Evolutionary conservation across 2,888 invertebrate genomes (phyloP).

Genomic region (Callyntrura guangdongensis): DNA sequence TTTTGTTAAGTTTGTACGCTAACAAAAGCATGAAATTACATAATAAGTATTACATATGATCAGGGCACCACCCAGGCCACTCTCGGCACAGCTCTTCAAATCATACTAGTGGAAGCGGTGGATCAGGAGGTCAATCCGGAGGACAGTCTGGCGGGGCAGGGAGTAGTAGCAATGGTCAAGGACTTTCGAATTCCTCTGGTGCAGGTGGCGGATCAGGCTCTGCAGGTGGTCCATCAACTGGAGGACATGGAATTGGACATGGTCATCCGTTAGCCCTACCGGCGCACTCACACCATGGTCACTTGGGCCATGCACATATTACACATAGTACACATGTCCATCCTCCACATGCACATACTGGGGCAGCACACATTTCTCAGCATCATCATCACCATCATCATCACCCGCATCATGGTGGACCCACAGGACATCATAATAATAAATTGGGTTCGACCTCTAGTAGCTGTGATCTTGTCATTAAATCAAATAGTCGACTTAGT

Average conservation of each 20-base stretch:
- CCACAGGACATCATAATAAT: conserved; percentile 55
- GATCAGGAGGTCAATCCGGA: conserved; percentile 61
- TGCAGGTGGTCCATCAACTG: conserved; percentile 29
- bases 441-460: conserved; percentile 69
- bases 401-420: conserved; percentile 59
- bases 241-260: conserved; percentile 70
- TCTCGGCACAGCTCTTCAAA: conserved; percentile 78
- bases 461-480: conserved; percentile 82
- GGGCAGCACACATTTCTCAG: conserved; percentile 72
- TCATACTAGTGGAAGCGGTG: conserved; percentile 76
- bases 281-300: conserved; percentile 81
- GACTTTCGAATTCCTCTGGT: conserved; percentile 67
- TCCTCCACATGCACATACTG: conserved; percentile 80
- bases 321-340: conserved; percentile 75
- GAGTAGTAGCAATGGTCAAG: conserved; percentile 63
- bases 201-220: conserved; percentile 55
- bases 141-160: conserved; percentile 15
- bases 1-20: conserved; percentile 56
- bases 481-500: conserved; percentile 82
- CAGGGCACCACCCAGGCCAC: conserved; percentile 81
- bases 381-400: conserved; percentile 76
- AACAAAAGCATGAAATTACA: conserved; percentile 75
- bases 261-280: conserved; percentile 77
- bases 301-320: conserved; percentile 77
- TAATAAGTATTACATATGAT: conserved; percentile 67